These are phyloP conservation scores for Lagria hirta DNA, from an alignment of 2,888 invertebrate genomes.

Conservation along the genomic window DNA sequence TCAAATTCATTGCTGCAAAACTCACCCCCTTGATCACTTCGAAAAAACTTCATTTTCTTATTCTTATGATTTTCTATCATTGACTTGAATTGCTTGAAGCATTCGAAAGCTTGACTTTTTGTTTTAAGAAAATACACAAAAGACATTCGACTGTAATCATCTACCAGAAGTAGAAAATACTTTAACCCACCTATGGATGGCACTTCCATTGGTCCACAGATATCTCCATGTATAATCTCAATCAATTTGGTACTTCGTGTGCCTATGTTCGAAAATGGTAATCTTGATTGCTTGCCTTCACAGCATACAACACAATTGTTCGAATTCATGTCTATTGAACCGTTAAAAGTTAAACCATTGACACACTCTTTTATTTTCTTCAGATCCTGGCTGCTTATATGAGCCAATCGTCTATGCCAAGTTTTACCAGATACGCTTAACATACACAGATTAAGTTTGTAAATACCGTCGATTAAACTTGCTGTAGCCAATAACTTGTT, in stretches of 20 bases:
- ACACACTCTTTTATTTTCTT: slow-evolving; percentile 2
- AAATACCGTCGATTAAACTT: not conserved
- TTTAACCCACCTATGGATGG: not conserved
- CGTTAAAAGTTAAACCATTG: not conserved
- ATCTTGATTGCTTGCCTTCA: not conserved
- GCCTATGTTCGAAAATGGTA: not conserved
- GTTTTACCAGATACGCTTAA: not conserved
- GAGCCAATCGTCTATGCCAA: not conserved
- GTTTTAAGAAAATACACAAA: slow-evolving; percentile 27
- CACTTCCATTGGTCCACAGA: not conserved
- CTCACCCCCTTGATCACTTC: slow-evolving; percentile 22
- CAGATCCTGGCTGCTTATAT: not conserved
- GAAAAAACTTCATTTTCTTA: slow-evolving; percentile 21
- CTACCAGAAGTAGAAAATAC: not conserved
- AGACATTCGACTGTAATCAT: slow-evolving; percentile 8
- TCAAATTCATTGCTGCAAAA: slow-evolving; percentile 22
- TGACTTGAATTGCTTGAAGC: slow-evolving; percentile 22
- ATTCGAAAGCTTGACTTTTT: slow-evolving; percentile 23
- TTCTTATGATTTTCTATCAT: slow-evolving; percentile 17
- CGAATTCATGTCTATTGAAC: not conserved
- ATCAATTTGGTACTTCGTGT: not conserved
- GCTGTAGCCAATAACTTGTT: not conserved
- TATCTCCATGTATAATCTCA: slow-evolving; percentile 24
- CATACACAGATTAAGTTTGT: not conserved
- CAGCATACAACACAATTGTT: not conserved